Percentiles rank a stretch among this genome's conserved stretches.
These are phyloP conservation scores for Alexandromys fortis DNA, from an alignment of 2,113 vertebrate genomes.

Conservation along the genomic window DNA sequence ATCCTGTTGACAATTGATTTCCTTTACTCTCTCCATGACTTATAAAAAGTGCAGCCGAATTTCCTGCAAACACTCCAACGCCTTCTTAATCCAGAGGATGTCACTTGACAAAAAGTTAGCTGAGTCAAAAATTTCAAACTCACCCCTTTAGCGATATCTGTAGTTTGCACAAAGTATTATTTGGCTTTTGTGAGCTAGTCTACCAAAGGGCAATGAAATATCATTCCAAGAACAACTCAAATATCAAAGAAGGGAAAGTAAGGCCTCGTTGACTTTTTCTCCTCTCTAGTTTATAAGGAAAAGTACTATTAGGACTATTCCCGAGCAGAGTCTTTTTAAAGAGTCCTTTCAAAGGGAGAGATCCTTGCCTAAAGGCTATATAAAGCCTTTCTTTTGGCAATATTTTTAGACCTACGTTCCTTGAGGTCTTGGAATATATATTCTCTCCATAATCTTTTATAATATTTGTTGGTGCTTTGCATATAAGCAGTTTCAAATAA, in stretches of 20 bases:
- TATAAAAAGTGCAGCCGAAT: constrained; percentile 8
- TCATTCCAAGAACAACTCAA: constrained; percentile 70
- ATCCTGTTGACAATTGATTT: neutral
- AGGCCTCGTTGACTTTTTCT: constrained; percentile 44
- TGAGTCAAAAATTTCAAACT: constrained; percentile 61
- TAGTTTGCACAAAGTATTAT: constrained; percentile 77
- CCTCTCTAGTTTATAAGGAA: constrained; percentile 37
- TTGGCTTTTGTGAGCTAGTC: constrained; percentile 68
- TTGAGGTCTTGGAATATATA: neutral
- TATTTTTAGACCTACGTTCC: neutral
- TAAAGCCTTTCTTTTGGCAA: neutral
- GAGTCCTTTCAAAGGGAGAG: neutral
- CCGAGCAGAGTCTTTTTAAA: neutral
- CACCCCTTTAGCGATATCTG: constrained; percentile 39
- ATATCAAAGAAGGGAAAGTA: constrained; percentile 69
- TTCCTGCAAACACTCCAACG: constrained; percentile 34
- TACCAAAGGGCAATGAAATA: constrained; percentile 78
- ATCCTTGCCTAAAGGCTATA: neutral
- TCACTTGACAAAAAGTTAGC: constrained; percentile 54
- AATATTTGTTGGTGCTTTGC: neutral
- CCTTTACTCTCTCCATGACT: constrained; percentile 1
- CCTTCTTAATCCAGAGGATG: neutral
- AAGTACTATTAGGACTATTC: constrained; percentile 18
- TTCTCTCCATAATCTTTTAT: neutral
- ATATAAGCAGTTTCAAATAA: neutral